Evolutionary conservation across 2,888 invertebrate genomes (phyloP).

Genomic region (Ommatoiulus sabulosus): DNA sequence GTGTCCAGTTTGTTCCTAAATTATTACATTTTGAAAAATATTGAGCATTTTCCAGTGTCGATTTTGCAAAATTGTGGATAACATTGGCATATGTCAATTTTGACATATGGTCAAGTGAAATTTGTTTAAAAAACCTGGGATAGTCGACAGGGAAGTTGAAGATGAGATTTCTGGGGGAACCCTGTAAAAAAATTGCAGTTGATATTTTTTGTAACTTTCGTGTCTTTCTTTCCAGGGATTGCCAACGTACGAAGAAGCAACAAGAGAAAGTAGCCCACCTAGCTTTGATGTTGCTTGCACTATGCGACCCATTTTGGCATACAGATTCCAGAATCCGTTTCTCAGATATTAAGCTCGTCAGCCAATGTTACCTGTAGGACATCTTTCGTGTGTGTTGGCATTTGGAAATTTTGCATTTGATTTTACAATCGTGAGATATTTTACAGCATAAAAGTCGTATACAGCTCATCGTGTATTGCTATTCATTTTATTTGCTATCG

Average conservation of each 20-base stretch:
- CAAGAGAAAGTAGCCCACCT: neutral
- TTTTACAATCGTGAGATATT: neutral
- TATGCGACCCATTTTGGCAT: constrained; percentile 39
- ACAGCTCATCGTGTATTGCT: neutral
- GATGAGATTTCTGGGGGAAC: too few relatives aligned
- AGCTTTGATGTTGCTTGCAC: constrained; percentile 4
- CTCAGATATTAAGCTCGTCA: neutral
- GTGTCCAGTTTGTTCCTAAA: too few relatives aligned
- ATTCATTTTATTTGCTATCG: neutral
- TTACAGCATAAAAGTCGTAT: neutral
- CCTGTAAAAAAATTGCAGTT: too few relatives aligned
- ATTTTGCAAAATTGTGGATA: too few relatives aligned
- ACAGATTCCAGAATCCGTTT: constrained; percentile 40
- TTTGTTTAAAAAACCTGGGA: too few relatives aligned
- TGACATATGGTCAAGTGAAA: too few relatives aligned
- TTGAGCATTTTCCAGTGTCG: too few relatives aligned
- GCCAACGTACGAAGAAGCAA: constrained; percentile 49
- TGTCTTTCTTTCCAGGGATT: neutral
- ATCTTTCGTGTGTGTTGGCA: neutral
- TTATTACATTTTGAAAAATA: too few relatives aligned
- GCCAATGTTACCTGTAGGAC: neutral
- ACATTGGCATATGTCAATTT: too few relatives aligned
- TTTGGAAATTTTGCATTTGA: neutral
- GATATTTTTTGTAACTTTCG: too few relatives aligned
- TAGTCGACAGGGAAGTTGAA: too few relatives aligned